A percentile compares a stretch with the other conserved stretches of the same genome.
These are phyloP conservation scores for Enteromius unitaeniatus DNA, from an alignment of 2,797 vertebrate genomes.

Conservation along the genomic window DNA sequence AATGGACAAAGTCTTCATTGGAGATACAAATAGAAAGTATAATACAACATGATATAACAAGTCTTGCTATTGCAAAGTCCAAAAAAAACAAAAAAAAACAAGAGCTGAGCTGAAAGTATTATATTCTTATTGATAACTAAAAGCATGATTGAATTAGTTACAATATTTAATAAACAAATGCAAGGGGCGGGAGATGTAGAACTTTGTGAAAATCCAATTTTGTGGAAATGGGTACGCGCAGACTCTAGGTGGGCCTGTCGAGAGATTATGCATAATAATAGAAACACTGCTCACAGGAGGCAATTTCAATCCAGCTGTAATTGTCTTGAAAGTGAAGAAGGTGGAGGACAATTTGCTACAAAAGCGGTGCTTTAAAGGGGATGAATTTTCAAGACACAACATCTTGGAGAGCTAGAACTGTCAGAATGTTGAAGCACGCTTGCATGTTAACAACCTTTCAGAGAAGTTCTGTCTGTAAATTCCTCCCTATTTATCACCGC, in stretches of 20 bases:
- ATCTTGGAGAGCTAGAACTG: background rate
- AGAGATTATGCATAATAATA: slow-evolving; percentile 7
- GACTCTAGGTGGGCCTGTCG: background rate
- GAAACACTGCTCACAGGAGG: background rate
- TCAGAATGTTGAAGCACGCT: background rate
- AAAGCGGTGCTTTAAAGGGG: slow-evolving; percentile 8
- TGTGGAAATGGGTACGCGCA: background rate
- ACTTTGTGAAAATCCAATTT: slow-evolving; percentile 1
- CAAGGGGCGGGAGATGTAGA: background rate
- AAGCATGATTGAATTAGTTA: background rate
- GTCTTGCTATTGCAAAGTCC: background rate
- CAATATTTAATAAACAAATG: background rate
- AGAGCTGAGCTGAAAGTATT: background rate
- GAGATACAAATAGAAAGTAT: background rate
- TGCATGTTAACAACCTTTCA: slow-evolving; percentile 9
- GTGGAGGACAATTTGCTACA: background rate
- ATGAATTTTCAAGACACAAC: slow-evolving; percentile 1
- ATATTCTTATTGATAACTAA: background rate
- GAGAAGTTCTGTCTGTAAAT: background rate
- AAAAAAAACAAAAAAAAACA: background rate
- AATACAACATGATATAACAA: background rate
- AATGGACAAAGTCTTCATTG: background rate
- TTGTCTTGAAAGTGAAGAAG: slow-evolving; percentile 3
- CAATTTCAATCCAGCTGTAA: slow-evolving; percentile 22
- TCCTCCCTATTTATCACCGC: background rate